These are phyloP conservation scores for Sebastes aleutianus DNA, from an alignment of 2,797 vertebrate species.

Conservation along the genomic window DNA sequence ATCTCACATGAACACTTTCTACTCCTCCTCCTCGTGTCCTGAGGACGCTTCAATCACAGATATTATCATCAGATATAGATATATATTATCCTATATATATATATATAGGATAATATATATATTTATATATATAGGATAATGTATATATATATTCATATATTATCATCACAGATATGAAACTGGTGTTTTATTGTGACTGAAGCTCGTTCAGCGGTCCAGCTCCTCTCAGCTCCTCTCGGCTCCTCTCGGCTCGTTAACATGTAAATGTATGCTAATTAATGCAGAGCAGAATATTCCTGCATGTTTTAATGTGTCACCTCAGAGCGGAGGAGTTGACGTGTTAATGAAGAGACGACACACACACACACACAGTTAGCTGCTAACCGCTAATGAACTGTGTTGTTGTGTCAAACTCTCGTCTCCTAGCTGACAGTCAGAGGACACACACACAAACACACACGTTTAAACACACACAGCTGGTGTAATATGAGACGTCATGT, in stretches of 20 bases:
- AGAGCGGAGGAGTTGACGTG: constrained; percentile 54
- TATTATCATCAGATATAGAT: no score
- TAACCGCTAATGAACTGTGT: not conserved
- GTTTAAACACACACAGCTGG: not conserved
- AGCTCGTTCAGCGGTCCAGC: not conserved
- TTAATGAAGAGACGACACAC: constrained; percentile 64
- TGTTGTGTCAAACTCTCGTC: constrained; percentile 22
- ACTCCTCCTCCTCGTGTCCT: no score
- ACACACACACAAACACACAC: constrained; percentile 18
- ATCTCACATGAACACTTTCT: not conserved
- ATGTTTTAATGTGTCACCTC: constrained; percentile 69
- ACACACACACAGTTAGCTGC: not conserved
- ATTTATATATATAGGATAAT: no score
- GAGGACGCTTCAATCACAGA: no score
- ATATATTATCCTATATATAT: no score
- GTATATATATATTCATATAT: no score
- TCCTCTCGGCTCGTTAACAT: constrained; percentile 23
- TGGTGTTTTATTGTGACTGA: not conserved
- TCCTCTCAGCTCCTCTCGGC: no score
- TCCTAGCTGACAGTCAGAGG: constrained; percentile 27
- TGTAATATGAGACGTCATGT: not conserved
- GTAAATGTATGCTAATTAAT: constrained; percentile 54
- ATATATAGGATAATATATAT: no score
- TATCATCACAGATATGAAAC: not conserved
- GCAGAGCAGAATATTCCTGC: constrained; percentile 44